Evolutionary conservation across 2,113 vertebrate species (phyloP), one percentile per base, ranked within the genome.

Genomic region (Nothocercus nigrocapillus): DNA sequence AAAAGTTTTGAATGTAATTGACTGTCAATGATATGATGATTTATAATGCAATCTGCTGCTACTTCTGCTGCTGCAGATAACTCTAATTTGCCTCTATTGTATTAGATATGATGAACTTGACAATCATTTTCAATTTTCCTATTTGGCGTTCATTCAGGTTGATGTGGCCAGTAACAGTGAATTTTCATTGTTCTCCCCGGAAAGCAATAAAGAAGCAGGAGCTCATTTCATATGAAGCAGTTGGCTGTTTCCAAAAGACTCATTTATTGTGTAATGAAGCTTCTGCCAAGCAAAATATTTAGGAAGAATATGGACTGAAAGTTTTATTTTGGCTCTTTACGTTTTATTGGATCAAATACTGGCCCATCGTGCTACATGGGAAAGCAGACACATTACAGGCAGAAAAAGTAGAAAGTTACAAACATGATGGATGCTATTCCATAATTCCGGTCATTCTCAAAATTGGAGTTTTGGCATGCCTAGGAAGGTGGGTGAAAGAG

Each of bases 21-120:
- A 97, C 97, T 98, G 97, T 98, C 98, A 98, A 97, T 97, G 95
- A 98, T 98, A 98, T 95, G 97, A 97, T 98, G 97, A 98, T 98
- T 98, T 98, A 97, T 98, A 98, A 98, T 97, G 95, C 97, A 98
- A 97, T 98, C 97, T 98, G 96, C 93, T 97, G 81, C 93, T 96
- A 89, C 93, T 97, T 96, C 97, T 97, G 95, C 95, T 93, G 85
- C 90, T 95, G 92, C 86, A 97, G 96, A 98, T 97, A 98, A 97
- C 93, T 97, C 95, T 97, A 97, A 98, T 98, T 98, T 98, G 93
- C 93, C 93, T 97, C 95, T 96, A 97, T 96, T 97, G 87, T 97
- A 97, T 97, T 98, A 97, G 95, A 96, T 96, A 94, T 97, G 94
- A 96, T 94, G 85, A 97, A 97, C 94, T 96, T 97, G 96, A 97